Conservation (phyloP, 2,797 vertebrate species). For the Falco concolor region DNA sequence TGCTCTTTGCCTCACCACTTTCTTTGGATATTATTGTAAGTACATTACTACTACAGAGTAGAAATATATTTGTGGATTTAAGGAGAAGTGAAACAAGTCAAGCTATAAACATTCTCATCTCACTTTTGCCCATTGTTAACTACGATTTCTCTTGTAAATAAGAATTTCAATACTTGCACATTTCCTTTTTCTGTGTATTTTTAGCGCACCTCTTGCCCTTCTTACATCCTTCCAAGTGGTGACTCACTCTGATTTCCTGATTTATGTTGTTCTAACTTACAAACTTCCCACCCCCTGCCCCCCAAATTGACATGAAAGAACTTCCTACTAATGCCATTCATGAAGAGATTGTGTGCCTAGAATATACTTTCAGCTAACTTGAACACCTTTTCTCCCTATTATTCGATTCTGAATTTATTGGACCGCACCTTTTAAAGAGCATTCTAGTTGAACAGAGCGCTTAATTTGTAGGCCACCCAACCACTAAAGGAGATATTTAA, state of each 20-base stretch:
- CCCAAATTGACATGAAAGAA: background rate
- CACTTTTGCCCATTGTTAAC: background rate
- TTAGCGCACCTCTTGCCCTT: background rate
- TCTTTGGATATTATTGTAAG: background rate
- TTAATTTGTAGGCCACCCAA: background rate
- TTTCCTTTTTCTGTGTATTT: background rate
- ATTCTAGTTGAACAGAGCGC: background rate
- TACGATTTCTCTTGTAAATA: background rate
- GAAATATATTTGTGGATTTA: background rate
- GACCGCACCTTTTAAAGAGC: background rate
- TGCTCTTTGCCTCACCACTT: background rate
- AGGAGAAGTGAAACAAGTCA: background rate
- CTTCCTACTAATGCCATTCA: background rate
- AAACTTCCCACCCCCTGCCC: background rate
- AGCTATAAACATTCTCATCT: background rate
- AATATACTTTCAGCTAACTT: background rate
- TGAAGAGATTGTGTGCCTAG: background rate
- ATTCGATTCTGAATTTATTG: background rate
- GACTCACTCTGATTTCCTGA: background rate
- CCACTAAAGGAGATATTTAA: background rate
- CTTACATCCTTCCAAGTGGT: background rate
- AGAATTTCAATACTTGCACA: background rate
- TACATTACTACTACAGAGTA: background rate
- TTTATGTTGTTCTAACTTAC: background rate
- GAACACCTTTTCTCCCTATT: fast-evolving